Evolutionary conservation across 2,797 vertebrate genomes (phyloP), one percentile per base, ranked within the genome.

Genomic region (Saxicola maurus): DNA sequence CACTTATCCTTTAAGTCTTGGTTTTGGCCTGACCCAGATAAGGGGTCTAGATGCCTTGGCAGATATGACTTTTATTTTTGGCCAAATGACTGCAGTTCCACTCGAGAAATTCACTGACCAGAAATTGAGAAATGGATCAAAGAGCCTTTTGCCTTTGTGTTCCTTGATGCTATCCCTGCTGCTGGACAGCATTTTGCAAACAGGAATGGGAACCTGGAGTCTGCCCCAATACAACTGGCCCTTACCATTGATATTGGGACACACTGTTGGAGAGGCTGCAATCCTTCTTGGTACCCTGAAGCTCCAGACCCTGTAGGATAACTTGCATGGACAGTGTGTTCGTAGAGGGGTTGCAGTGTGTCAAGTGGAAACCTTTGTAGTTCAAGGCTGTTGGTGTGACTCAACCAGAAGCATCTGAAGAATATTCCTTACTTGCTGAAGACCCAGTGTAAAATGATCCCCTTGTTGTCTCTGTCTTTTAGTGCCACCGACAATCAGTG

Each of bases 401-500:
- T 69, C 6, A 9, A 23, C 45, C 28, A 64, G 15, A 80, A 57
- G 24, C 25, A 38, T 73, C 28, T 77, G 30, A 38, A 55, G 37
- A 76, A 18, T 14, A 10, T 64, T 84, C 33, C 24, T 79, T 68
- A 7, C 52, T 48, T n/a, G 3, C 45, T 85, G 87, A 55, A 82
- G 77, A 64, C 18, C 3, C 2, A 0, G 10, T 49, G 12, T 80
- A 65, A 92, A 89, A 85, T 2, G 0, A 27, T 45, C 82, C n/a
- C n/a, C 18, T 79, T 82, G 52, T 83, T 76, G 17, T 89, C 24
- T 89, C 37, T 38, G 77, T 33, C 93, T 28, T 49, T 49, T 66
- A 99, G 99, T 99, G 49, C 98, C 98, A n/a, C 99, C 99, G 13
- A 97, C 98, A 48, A 97, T 99, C 96, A 97, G 96, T 3, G 97